Evolutionary conservation across 2,888 invertebrate species (phyloP), one percentile per base, ranked within the genome.

Genomic region (Rhyacophila evoluta): DNA sequence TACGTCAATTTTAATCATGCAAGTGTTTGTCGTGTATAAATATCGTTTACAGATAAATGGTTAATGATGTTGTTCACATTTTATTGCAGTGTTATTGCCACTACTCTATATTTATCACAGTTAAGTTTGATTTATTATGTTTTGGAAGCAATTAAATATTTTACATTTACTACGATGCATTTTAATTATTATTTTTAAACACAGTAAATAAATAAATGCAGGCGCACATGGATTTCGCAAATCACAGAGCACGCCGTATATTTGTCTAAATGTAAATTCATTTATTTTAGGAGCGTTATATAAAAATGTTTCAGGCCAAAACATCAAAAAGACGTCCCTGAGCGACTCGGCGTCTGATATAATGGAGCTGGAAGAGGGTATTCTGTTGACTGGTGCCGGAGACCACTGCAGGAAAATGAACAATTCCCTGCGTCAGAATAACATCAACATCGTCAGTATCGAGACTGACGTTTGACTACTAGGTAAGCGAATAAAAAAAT

Each of bases 401-500:
- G 85, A 39, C 86, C 87, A 86, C 87, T 92, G 88, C 88, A 92
- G 88, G 89, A 94, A 90, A 91, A 93, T 90, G 92, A 95, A 91
- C 91, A 93, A 89, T 89, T 93, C 92, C 85, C 91, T 94, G 85
- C 90, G 93, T 84, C 94, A 94, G 87, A 94, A 93, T 88, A 94
- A 94, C 87, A 92, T 93, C 85, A 91, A 91, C 86, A 93, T 94
- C 86, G 94, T 95, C 90, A 95, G 96, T 90, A 94, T 95, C 89
- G 97, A 97, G 92, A 97, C 97, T 91, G 97, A 97, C 92, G 97
- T 97, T 94, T 97, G 96, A 97, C 95, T 95, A 95, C 93, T 92
- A 92, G 95, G 96, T 96, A 88, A 91, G 91, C 55, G n/a, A n/a
- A n/a, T n/a, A n/a, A n/a, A n/a, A n/a, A n/a, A 39, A 39, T 15